Base-by-base conservation (phyloP, 1,140 invertebrate species). In the Lepidostoma basale region DNA sequence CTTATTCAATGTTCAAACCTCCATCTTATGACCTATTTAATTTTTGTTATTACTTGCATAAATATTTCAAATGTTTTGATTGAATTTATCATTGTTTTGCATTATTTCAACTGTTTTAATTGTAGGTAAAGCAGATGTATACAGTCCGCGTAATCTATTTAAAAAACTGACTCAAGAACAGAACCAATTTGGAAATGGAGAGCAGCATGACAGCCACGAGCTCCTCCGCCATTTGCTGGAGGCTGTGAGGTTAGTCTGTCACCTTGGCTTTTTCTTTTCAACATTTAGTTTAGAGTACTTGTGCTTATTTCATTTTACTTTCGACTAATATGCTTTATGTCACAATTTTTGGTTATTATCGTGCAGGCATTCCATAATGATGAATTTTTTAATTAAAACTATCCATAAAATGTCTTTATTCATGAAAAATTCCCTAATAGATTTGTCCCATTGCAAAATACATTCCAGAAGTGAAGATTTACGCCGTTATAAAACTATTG, bases 171-270 rank as follows among this genome's bases (percentile, higher is more conserved):
- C 88, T 64, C 86, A 87, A 75, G 93, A 91, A 77, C 86, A 87
- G 70, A 86, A 91, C 0, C 90, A 96, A 76, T 98, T 98, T 78
- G 89, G 90, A 64, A 94, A 94, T n/a, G 95, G 90, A 23, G 92
- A 95, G 73, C 97, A 99, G 78, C 97, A 99, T 76, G 97, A 99
- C 81, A 90, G 96, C 8, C 97, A 99, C 76, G 97, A 99, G 79
- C 79, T 98, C 52, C 83, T 99, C 6, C 82, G 96, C 59, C 93
- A 96, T 82, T 81, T 98, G 25, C 78, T 98, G 23, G 95, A 98
- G 78, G 88, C 88, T 67, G 89, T 97, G 52, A 86, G 91, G 83
- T 85, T 52, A n/a, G 6, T 45, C 16, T 45, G 5, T 45, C 18
- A 45, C 12, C 30, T 6, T 12, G 30, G 30, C 5, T 12, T 6